phyloP scores from a whole-genome alignment of 2,797 vertebrate genomes.

The Hoplostethus mediterraneus region DNA sequence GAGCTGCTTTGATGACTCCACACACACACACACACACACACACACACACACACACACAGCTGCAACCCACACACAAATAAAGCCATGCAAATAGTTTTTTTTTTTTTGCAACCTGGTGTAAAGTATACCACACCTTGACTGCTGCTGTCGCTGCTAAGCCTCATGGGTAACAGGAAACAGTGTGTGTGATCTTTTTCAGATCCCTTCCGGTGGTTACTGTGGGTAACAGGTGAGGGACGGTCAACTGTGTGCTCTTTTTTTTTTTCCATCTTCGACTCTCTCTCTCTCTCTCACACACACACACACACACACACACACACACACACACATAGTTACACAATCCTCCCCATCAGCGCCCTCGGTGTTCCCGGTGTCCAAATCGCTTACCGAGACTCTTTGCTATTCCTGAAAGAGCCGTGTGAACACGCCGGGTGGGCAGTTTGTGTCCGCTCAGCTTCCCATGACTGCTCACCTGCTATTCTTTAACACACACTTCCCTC shows the following conservation, averaged over 20 bases:
- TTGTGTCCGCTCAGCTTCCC: constrained; percentile 38
- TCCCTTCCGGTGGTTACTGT: constrained; percentile 68
- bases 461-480: constrained; percentile 81
- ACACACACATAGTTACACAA: constrained; percentile 40
- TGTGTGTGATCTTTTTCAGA: constrained; percentile 49
- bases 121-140: constrained; percentile 60
- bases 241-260: constrained; percentile 48
- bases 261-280: constrained; percentile 30
- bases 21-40: constrained; percentile 13
- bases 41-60: constrained; percentile 46
- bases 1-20: constrained; percentile 73
- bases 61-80: constrained; percentile 55
- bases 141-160: constrained; percentile 42
- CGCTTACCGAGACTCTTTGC: constrained; percentile 70
- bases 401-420: constrained; percentile 76
- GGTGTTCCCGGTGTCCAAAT: constrained; percentile 50
- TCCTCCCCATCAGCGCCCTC: constrained; percentile 62
- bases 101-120: constrained; percentile 69
- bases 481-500: constrained; percentile 66
- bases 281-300: constrained; percentile 19
- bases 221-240: constrained; percentile 66
- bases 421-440: constrained; percentile 78
- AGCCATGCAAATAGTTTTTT: constrained; percentile 44
- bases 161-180: constrained; percentile 64
- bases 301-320: constrained; percentile 9